Base-by-base conservation (phyloP, 2,797 vertebrate species). In the Semotilus atromaculatus region DNA sequence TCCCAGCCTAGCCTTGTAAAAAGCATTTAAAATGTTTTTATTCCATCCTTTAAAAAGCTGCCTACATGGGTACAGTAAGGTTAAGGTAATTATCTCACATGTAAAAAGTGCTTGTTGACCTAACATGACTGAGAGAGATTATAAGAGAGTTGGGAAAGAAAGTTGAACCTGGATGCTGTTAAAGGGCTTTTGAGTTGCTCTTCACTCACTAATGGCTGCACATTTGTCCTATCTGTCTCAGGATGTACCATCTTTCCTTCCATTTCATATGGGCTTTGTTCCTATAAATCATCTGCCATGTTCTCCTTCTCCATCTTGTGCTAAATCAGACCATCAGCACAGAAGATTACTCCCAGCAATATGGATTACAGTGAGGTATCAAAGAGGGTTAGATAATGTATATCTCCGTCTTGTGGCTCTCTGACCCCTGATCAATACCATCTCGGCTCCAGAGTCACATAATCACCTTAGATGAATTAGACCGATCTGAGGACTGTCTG, bases 401-500 rank as follows among this genome's bases (percentile, higher is more conserved):
- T 70, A 48, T 84, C 67, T 82, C 31, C 3, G 40, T 66, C 23
- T 23, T 6, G 66, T 64, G 40, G 71, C 68, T 82, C 73, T 51
- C 38, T 38, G 68, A 82, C 80, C 85, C 71, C 34, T 26, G 80
- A 88, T 88, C 87, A 75, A 88, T 88, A 86, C 16, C 18, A 70
- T 66, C 67, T 85, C 31, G 60, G 74, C 73, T 77, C 85, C 62
- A 73, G 31, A 84, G 82, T 43, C 79, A 76, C 74, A 76, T 85
- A 81, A 88, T 81, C 66, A 79, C 64, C 67, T 76, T 26, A 70
- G 73, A 82, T 48, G 72, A 55, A 81, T 16, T 31, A 74, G 53
- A 80, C 45, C n/a, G 13, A 82, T 67, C 55, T 62, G 70, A 83
- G 85, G 48, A 48, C 43, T 18, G 13, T 45, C 66, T 75, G 76